Base-by-base conservation (phyloP, 1,140 invertebrate species). In the Drosophila ogumai region DNA sequence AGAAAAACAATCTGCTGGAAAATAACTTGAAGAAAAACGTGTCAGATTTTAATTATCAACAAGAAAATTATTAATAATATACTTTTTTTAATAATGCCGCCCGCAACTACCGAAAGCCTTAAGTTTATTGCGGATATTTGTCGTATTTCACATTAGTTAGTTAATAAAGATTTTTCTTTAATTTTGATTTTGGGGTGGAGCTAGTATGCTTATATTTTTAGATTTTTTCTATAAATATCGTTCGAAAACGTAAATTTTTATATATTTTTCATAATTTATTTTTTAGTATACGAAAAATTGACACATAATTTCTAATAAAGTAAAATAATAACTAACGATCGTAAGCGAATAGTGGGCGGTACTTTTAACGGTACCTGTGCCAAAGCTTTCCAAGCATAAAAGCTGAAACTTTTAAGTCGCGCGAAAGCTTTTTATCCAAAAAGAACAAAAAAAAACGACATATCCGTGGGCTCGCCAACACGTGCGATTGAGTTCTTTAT, bases 351-450 rank as follows among this genome's bases (percentile, higher is more conserved):
- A 13, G 34, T 22, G n/a, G 28, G 22, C 22, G 22, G 8, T 34
- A 71, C 66, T 80, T 40, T 38, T 67, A 8, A 22, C 28, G 8
- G 19, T 31, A 31, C 15, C 12, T 54, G 74, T 71, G 13, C 1
- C 36, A 10, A 7, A 69, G 54, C 67, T 84, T 66, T 65, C 9
- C n/a, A 15, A 15, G 31, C 36, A 13, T 36, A 38, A 43, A 17
- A 31, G 41, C 9, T 31, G 31, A 34, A 68, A 66, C 47, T 76
- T 80, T 66, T 40, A 74, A 84, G 72, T 69, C 79, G 15, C 57
- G 38, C 32, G 50, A 81, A 78, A 86, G 79, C 82, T 81, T 73
- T 55, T 31, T 55, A 81, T 77, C 74, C 55, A 68, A 68, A 75
- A 57, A 28, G 34, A 55, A n/a, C 8, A 8, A 41, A 40, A 8